Conservation (phyloP, 1,140 invertebrate genomes). For the Sesamia nonagrioides region DNA sequence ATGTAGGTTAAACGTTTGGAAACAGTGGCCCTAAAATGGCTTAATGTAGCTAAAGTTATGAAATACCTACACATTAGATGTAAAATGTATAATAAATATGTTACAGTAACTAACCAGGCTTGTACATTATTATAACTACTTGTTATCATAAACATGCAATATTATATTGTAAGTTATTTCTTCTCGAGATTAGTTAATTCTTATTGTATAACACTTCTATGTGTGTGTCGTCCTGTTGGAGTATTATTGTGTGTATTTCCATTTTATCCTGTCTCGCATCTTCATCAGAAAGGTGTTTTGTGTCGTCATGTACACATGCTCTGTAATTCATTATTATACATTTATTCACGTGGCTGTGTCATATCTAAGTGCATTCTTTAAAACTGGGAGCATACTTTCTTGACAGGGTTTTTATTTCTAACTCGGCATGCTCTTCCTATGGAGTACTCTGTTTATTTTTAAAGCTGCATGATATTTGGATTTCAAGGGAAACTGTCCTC, state of each 20-base stretch:
- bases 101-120: slow-evolving; percentile 27
- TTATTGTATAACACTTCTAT: slow-evolving; percentile 12
- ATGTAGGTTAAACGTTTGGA: slow-evolving; percentile 57
- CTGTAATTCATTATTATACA: slow-evolving; percentile 41
- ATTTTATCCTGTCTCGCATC: slow-evolving; percentile 17
- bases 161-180: slow-evolving; percentile 46
- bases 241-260: slow-evolving; percentile 18
- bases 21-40: slow-evolving; percentile 66
- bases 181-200: slow-evolving; percentile 28
- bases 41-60: slow-evolving; percentile 40
- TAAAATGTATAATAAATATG: slow-evolving; percentile 44
- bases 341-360: slow-evolving; percentile 73
- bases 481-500: slow-evolving; percentile 63
- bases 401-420: slow-evolving; percentile 74
- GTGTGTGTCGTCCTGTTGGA: slow-evolving; percentile 18
- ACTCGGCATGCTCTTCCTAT: slow-evolving; percentile 66
- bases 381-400: slow-evolving; percentile 70
- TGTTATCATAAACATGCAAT: slow-evolving; percentile 42
- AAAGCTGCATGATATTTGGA: slow-evolving; percentile 58
- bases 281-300: slow-evolving; percentile 2
- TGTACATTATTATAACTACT: slow-evolving; percentile 34
- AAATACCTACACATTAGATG: slow-evolving; percentile 33
- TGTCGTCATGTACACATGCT: slow-evolving; percentile 34
- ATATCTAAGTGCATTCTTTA: slow-evolving; percentile 82
- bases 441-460: slow-evolving; percentile 39